Percentiles rank a stretch among this genome's conserved stretches.
phyloP scores from a whole-genome alignment of 2,888 invertebrate species.

The Clunio marinus region DNA sequence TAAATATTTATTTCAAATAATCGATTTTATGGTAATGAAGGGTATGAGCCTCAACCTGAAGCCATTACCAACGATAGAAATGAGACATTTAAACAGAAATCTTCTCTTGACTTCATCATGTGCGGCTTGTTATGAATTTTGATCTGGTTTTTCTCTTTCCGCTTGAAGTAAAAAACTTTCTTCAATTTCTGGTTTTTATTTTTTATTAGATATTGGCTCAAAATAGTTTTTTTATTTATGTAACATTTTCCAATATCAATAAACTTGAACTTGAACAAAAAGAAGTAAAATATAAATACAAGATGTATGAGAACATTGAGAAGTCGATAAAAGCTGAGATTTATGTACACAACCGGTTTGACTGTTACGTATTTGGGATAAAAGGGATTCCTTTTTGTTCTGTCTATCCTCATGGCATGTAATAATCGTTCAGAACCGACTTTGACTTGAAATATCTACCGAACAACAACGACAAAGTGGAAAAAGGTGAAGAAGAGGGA shows the following conservation, averaged over 20 bases:
- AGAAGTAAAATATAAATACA: background rate
- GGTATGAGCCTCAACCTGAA: background rate
- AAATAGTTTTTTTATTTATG: background rate
- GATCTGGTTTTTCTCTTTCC: background rate
- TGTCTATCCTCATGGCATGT: background rate
- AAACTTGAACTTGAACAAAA: slow-evolving; percentile 15
- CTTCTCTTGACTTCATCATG: too few species aligned
- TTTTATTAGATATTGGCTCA: background rate
- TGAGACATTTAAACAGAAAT: background rate
- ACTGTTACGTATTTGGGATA: too few species aligned
- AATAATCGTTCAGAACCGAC: background rate
- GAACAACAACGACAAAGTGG: background rate
- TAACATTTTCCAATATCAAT: slow-evolving; percentile 7
- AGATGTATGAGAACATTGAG: too few species aligned
- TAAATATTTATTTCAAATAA: slow-evolving; percentile 10
- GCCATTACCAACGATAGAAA: background rate
- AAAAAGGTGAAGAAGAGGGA: background rate
- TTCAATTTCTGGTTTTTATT: background rate
- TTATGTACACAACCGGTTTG: background rate
- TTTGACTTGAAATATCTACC: background rate
- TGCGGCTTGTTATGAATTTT: background rate
- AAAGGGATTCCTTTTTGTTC: background rate
- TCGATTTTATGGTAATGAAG: slow-evolving; percentile 12
- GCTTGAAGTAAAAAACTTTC: background rate
- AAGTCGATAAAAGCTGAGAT: background rate